phyloP scores from a whole-genome alignment of 2,113 vertebrate genomes.

The Stictonetta naevosa region DNA sequence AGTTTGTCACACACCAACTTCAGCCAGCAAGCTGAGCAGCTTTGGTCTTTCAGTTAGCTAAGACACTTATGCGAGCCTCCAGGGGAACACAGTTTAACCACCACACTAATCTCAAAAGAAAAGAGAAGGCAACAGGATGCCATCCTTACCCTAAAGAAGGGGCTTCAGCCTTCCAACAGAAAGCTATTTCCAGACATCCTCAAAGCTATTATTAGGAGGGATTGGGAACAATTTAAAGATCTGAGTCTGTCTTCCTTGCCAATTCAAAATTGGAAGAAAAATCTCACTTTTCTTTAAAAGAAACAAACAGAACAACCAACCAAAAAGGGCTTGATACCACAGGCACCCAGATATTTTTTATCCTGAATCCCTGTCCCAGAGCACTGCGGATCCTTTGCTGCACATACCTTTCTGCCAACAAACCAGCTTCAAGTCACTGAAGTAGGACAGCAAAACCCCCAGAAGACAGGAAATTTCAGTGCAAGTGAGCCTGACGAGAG shows the following conservation, averaged over 20 bases:
- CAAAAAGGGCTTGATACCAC: not conserved
- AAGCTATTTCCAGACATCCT: slow-evolving; percentile 27
- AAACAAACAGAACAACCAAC: not conserved
- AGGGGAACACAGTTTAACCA: not conserved
- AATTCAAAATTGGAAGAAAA: not conserved
- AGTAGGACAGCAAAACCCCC: not conserved
- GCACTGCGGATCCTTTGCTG: not conserved
- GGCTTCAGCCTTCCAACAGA: slow-evolving; percentile 4
- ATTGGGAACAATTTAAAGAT: slow-evolving; percentile 34
- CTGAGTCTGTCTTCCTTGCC: not conserved
- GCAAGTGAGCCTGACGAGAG: not conserved
- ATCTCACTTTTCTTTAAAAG: not conserved
- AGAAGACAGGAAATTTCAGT: not conserved
- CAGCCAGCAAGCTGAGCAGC: not conserved
- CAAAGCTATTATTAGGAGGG: slow-evolving; percentile 12
- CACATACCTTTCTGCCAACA: not conserved
- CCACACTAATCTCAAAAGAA: not conserved
- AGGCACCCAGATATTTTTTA: not conserved
- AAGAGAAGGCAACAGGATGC: slow-evolving; percentile 27
- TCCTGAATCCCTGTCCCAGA: not conserved
- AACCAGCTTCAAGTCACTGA: not conserved
- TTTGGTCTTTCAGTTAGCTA: not conserved
- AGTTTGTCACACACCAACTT: not conserved
- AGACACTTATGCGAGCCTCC: not conserved
- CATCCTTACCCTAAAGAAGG: slow-evolving; percentile 1